Evolutionary conservation across 2,113 vertebrate genomes (phyloP).

Genomic region (Xenopus laevis): DNA sequence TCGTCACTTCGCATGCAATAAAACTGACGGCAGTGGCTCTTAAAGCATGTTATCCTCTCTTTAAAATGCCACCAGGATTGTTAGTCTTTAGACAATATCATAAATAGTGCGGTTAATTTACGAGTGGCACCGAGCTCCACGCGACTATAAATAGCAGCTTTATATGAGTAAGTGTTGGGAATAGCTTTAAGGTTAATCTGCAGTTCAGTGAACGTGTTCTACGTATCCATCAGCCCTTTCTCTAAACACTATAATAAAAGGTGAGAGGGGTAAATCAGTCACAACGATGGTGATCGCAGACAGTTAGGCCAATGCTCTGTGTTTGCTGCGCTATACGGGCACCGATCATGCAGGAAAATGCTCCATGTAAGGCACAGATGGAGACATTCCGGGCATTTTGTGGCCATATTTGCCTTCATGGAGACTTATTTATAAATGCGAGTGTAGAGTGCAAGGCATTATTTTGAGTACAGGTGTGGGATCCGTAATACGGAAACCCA

Average conservation of each 20-base stretch:
- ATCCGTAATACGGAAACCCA: too few relatives aligned
- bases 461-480: not conserved
- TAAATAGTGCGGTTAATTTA: slow-evolving; percentile 32
- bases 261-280: slow-evolving; percentile 21
- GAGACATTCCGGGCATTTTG: too few relatives aligned
- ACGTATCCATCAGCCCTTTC: slow-evolving; percentile 20
- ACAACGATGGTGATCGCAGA: too few relatives aligned
- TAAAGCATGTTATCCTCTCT: not conserved
- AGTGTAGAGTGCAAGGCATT: not conserved
- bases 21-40: slow-evolving; percentile 14
- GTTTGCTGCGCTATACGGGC: too few relatives aligned
- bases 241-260: slow-evolving; percentile 30
- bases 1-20: slow-evolving; percentile 30
- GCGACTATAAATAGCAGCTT: slow-evolving; percentile 36
- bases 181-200: slow-evolving; percentile 34
- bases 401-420: too few relatives aligned
- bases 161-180: slow-evolving; percentile 19
- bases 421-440: not conserved
- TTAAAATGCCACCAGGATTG: slow-evolving; percentile 26
- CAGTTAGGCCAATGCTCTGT: too few relatives aligned
- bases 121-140: slow-evolving; percentile 6
- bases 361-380: too few relatives aligned
- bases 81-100: slow-evolving; percentile 32
- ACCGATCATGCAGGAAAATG: too few relatives aligned
- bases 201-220: not conserved